Percentiles rank a stretch among this genome's conserved stretches.
These are phyloP conservation scores for Pimephales promelas DNA, from an alignment of 2,113 vertebrate species.

Conservation along the genomic window DNA sequence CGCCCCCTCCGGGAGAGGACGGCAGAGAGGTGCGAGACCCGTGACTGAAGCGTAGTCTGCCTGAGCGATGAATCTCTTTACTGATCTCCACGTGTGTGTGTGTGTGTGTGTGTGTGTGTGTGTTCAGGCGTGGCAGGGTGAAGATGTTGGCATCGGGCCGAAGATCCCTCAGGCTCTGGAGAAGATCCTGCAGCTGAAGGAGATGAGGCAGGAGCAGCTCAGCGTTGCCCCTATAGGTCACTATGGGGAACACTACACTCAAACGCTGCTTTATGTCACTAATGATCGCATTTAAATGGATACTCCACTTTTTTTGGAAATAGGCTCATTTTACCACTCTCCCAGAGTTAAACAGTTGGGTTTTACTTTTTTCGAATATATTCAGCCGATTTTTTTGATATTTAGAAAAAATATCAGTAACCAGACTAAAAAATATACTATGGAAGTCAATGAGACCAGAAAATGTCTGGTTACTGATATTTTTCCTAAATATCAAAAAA, in stretches of 20 bases:
- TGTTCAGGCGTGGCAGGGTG: slow-evolving; percentile 75
- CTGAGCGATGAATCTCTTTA: background rate
- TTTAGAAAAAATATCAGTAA: no score
- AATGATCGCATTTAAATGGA: background rate
- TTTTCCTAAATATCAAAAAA: no score
- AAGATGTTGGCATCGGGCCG: slow-evolving; percentile 82
- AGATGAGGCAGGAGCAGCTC: slow-evolving; percentile 90
- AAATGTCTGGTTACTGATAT: no score
- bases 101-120: no score
- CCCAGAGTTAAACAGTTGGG: no score
- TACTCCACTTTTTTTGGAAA: no score
- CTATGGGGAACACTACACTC: background rate
- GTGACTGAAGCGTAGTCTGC: background rate
- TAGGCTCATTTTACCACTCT: no score
- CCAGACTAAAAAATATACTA: no score
- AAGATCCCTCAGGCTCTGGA: slow-evolving; percentile 93
- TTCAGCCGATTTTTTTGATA: no score
- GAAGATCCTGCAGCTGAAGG: slow-evolving; percentile 93
- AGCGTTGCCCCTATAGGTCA: slow-evolving; percentile 73
- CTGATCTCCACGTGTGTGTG: background rate
- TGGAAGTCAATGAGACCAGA: no score
- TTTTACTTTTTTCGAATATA: no score
- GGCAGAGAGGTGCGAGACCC: slow-evolving; percentile 78
- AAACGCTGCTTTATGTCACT: background rate
- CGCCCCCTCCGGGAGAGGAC: slow-evolving; percentile 87